Percentiles rank a stretch among this genome's conserved stretches.
phyloP scores from a whole-genome alignment of 2,113 vertebrate species.

The Calidris pygmaea region DNA sequence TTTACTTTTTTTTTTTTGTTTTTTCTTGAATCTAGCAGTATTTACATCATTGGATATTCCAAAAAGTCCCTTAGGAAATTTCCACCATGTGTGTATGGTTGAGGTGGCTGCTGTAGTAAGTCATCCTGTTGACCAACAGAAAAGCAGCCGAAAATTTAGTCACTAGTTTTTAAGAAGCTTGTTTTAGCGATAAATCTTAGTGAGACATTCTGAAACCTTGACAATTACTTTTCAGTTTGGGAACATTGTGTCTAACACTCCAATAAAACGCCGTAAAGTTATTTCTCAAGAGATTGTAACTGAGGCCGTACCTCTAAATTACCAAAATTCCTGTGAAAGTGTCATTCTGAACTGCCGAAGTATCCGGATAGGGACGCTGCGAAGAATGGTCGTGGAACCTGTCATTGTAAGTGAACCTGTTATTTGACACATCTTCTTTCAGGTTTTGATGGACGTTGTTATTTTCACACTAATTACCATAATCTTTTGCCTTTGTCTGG shows the following conservation, averaged over 20 bases:
- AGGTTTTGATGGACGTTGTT: neutral
- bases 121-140: neutral
- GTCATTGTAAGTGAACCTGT: slow-evolving; percentile 84
- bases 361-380: slow-evolving; percentile 88
- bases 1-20: neutral
- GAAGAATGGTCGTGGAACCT: slow-evolving; percentile 87
- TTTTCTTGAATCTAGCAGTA: neutral
- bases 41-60: neutral
- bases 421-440: neutral
- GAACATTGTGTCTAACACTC: slow-evolving; percentile 77
- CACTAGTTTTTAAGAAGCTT: neutral
- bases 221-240: slow-evolving; percentile 81
- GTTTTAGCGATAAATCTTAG: neutral
- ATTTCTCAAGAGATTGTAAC: slow-evolving; percentile 63
- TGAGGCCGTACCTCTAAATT: slow-evolving; percentile 49
- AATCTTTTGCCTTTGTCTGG: neutral
- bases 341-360: slow-evolving; percentile 93
- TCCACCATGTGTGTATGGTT: neutral
- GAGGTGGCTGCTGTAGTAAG: neutral
- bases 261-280: slow-evolving; percentile 85
- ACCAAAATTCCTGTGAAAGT: slow-evolving; percentile 75
- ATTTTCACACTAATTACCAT: neutral
- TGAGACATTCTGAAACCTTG: slow-evolving; percentile 32
- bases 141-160: neutral
- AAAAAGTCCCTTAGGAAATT: neutral